A percentile compares a stretch with the other conserved stretches of the same genome.
Conservation (phyloP, 2,113 vertebrate genomes). For the Plotosus lineatus region DNA sequence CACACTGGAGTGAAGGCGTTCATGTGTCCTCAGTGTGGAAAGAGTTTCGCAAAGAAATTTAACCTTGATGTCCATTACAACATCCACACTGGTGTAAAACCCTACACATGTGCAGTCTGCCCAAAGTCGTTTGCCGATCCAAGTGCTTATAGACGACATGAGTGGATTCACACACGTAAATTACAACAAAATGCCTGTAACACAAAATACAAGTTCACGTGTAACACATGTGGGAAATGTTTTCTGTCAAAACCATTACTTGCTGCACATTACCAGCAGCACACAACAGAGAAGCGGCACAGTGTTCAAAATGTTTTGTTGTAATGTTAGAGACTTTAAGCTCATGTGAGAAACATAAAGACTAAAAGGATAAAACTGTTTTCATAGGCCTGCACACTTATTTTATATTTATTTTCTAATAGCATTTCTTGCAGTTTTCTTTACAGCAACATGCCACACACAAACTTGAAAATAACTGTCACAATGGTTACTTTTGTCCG, state of each 20-base stretch:
- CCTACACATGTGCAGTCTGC: slow-evolving; percentile 19
- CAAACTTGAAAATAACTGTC: background rate
- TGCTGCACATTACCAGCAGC: background rate
- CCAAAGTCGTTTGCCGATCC: slow-evolving; percentile 38
- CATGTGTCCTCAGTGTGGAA: slow-evolving; percentile 38
- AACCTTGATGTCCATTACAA: slow-evolving; percentile 42
- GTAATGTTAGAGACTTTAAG: background rate
- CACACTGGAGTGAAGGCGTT: slow-evolving; percentile 33
- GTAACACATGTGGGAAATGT: slow-evolving; percentile 20
- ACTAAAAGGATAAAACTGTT: background rate
- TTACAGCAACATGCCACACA: background rate
- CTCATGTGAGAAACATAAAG: background rate
- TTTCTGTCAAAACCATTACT: slow-evolving; percentile 7
- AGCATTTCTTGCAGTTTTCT: background rate
- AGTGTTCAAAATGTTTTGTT: background rate
- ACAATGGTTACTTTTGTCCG: background rate
- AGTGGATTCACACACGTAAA: slow-evolving; percentile 24
- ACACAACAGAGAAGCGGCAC: slow-evolving; percentile 7
- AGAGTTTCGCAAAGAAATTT: slow-evolving; percentile 43
- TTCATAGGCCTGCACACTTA: background rate
- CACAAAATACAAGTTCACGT: slow-evolving; percentile 16
- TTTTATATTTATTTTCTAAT: background rate
- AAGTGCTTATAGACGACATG: slow-evolving; percentile 38
- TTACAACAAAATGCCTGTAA: background rate
- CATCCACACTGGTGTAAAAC: slow-evolving; percentile 35